These are phyloP conservation scores for Nezara viridula DNA, from an alignment of 2,888 invertebrate genomes.

Conservation along the genomic window DNA sequence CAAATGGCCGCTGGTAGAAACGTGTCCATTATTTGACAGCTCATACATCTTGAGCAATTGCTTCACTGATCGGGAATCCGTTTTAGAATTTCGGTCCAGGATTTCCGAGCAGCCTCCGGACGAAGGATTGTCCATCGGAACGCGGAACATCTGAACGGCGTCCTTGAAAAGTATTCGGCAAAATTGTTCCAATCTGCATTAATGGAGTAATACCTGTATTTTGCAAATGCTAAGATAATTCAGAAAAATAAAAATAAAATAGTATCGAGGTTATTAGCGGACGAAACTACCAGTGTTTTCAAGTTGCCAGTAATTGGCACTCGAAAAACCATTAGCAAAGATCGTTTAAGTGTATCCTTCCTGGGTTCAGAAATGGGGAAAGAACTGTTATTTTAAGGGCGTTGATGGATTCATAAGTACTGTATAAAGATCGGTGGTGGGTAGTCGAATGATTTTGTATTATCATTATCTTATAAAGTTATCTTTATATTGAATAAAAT, in stretches of 20 bases:
- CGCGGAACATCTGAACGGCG: not conserved
- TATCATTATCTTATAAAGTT: no score
- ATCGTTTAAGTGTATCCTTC: not conserved
- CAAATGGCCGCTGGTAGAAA: not conserved
- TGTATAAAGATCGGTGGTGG: not conserved
- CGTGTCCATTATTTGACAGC: not conserved
- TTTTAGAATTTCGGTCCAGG: not conserved
- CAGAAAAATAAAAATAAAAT: not conserved
- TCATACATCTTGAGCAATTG: not conserved
- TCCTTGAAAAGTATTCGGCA: conserved; percentile 12
- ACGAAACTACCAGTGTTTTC: not conserved
- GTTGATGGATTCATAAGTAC: not conserved
- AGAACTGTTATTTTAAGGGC: not conserved
- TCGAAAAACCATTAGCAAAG: not conserved
- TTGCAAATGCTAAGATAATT: not conserved
- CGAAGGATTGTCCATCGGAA: not conserved
- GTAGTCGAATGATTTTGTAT: not conserved
- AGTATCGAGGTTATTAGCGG: not conserved
- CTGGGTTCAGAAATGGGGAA: not conserved
- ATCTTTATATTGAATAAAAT: no score
- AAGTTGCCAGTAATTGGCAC: not conserved
- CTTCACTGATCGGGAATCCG: conserved; percentile 4
- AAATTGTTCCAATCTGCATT: conserved; percentile 27
- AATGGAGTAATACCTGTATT: not conserved
- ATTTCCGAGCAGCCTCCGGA: conserved; percentile 1